Percentiles rank a stretch among this genome's conserved stretches.
Evolutionary conservation across 2,113 vertebrate species (phyloP).

Genomic region (Romanogobio albipinnatus): DNA sequence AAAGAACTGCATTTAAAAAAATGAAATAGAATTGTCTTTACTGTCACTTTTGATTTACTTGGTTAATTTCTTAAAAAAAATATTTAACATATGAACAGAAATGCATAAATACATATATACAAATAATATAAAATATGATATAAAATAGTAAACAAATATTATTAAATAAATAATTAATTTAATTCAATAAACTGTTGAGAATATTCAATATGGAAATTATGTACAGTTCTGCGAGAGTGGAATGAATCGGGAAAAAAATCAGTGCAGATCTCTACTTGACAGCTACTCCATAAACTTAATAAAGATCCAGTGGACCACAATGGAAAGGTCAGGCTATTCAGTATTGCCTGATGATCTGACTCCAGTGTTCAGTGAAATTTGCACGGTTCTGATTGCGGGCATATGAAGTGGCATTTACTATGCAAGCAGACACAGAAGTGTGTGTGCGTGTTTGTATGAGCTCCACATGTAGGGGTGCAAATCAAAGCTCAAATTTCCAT

Average conservation of each 20-base stretch:
- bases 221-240: neutral
- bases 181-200: neutral
- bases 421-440: neutral
- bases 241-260: slow-evolving; percentile 4
- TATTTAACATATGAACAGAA: too few relatives aligned
- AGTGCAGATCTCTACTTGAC: slow-evolving; percentile 6
- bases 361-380: slow-evolving; percentile 32
- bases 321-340: slow-evolving; percentile 27
- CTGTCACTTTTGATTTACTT: too few relatives aligned
- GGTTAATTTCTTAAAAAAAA: too few relatives aligned
- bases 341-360: slow-evolving; percentile 12
- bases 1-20: too few relatives aligned
- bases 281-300: slow-evolving; percentile 31
- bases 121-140: too few relatives aligned
- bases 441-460: neutral
- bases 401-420: slow-evolving; percentile 10
- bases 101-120: too few relatives aligned
- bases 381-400: slow-evolving; percentile 1
- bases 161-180: too few relatives aligned
- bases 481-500: slow-evolving; percentile 41
- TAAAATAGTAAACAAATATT: too few relatives aligned
- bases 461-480: slow-evolving; percentile 41
- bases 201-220: neutral
- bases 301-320: slow-evolving; percentile 16
- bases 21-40: too few relatives aligned